These are phyloP conservation scores for Saccostrea glomerata DNA, from an alignment of 1,140 invertebrate genomes.

Conservation along the genomic window DNA sequence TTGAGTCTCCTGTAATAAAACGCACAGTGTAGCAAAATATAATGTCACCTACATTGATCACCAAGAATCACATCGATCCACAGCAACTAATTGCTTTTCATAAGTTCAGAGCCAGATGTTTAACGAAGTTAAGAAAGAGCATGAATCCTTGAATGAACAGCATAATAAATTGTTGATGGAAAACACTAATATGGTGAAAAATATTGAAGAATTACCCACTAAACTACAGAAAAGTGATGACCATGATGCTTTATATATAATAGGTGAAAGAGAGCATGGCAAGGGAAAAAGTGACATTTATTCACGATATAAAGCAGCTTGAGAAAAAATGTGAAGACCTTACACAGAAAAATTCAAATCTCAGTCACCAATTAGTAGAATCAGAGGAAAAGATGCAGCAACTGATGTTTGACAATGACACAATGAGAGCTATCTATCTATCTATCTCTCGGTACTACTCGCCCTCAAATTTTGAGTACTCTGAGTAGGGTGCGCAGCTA, in stretches of 20 bases:
- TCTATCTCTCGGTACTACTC: no score
- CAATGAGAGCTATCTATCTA: constrained; percentile 66
- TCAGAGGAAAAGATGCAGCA: constrained; percentile 64
- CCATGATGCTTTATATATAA: constrained; percentile 58
- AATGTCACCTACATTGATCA: no score
- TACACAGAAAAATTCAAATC: constrained; percentile 61
- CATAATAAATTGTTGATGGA: constrained; percentile 72
- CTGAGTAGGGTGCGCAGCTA: no score
- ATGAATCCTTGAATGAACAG: constrained; percentile 68
- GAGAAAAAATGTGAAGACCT: constrained; percentile 64
- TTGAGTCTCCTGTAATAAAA: no score
- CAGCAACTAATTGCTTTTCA: no score
- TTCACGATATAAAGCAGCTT: constrained; percentile 67
- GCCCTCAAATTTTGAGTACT: no score
- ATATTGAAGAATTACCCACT: constrained; percentile 74
- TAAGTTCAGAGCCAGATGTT: constrained; percentile 54
- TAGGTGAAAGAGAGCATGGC: constrained; percentile 66
- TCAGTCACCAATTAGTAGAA: constrained; percentile 65
- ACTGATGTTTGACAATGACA: constrained; percentile 68
- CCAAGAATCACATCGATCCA: no score
- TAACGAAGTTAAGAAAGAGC: constrained; percentile 67
- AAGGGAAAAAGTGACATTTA: constrained; percentile 67
- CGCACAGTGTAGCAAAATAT: no score
- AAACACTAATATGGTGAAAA: constrained; percentile 71
- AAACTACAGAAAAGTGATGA: constrained; percentile 58